Percentiles rank a stretch among this genome's conserved stretches.
Conservation (phyloP, 1,140 invertebrate species). For the Lordiphosa collinella region DNA sequence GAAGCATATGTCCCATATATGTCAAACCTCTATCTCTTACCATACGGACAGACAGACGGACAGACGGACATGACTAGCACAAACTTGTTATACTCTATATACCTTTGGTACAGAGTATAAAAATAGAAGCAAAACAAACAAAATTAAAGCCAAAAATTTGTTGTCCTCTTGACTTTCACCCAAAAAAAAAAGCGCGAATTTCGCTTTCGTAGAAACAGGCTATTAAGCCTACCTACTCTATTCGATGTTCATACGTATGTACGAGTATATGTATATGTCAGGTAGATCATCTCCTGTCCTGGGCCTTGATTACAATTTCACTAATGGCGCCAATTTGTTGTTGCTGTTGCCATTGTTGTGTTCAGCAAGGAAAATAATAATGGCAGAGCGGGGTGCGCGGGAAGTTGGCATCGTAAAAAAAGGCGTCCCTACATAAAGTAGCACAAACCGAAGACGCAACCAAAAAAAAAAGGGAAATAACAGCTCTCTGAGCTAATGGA, state of each 20-base stretch:
- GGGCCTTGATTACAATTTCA: conserved; percentile 62
- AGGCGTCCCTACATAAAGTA: conserved; percentile 8
- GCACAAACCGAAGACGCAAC: conserved; percentile 26
- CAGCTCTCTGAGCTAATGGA: conserved; percentile 9
- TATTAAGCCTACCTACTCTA: background rate
- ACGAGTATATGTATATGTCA: conserved; percentile 11
- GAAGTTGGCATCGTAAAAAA: background rate
- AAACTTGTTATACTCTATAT: too few relatives aligned
- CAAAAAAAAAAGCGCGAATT: too few relatives aligned
- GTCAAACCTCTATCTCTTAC: too few relatives aligned
- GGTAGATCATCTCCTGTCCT: conserved; percentile 10
- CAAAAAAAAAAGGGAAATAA: conserved; percentile 18
- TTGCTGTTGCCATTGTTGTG: conserved; percentile 28
- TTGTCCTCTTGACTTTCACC: too few relatives aligned
- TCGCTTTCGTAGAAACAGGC: too few relatives aligned
- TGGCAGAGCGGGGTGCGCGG: background rate
- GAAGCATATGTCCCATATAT: too few relatives aligned
- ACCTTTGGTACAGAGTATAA: too few relatives aligned
- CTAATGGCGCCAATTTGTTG: conserved; percentile 71
- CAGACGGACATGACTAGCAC: too few relatives aligned
- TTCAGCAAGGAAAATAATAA: conserved; percentile 20
- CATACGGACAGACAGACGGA: too few relatives aligned
- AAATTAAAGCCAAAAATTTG: too few relatives aligned
- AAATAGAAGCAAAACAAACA: too few relatives aligned
- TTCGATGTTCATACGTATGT: too few relatives aligned